Conservation (phyloP, 2,888 invertebrate species). For the Drosophila tripunctata region DNA sequence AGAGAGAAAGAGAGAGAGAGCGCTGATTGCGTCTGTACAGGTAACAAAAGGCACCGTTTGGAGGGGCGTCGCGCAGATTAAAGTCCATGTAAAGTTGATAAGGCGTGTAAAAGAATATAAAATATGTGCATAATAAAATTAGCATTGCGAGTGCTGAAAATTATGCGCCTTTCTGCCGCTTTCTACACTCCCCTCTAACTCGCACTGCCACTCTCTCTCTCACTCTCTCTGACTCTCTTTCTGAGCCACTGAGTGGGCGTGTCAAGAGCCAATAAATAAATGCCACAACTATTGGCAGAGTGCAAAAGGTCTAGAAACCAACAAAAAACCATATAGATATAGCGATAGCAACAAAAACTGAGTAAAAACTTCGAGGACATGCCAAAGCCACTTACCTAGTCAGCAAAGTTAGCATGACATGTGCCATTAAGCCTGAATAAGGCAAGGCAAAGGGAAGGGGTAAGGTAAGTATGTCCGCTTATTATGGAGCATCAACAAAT, state of each 20-base stretch:
- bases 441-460: not conserved
- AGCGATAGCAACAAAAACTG: not conserved
- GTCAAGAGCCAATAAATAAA: slow-evolving; percentile 37
- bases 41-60: slow-evolving; percentile 3
- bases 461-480: not conserved
- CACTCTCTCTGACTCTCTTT: not conserved
- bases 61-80: slow-evolving; percentile 33
- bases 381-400: slow-evolving; percentile 3
- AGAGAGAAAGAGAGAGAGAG: not conserved
- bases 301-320: not conserved
- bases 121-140: slow-evolving; percentile 60
- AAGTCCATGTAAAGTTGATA: slow-evolving; percentile 53
- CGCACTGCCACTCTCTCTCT: not conserved
- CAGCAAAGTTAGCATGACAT: slow-evolving; percentile 5
- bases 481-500: not conserved
- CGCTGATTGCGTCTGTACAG: slow-evolving; percentile 14
- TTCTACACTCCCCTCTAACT: not conserved
- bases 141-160: slow-evolving; percentile 19
- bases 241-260: slow-evolving; percentile 15
- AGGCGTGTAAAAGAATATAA: slow-evolving; percentile 54
- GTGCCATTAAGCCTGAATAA: not conserved
- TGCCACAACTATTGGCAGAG: slow-evolving; percentile 13
- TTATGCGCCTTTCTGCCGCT: not conserved
- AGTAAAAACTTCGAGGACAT: not conserved
- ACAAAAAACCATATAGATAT: not conserved